phyloP scores from a whole-genome alignment of 2,113 vertebrate genomes.

The Cacatua alba region DNA sequence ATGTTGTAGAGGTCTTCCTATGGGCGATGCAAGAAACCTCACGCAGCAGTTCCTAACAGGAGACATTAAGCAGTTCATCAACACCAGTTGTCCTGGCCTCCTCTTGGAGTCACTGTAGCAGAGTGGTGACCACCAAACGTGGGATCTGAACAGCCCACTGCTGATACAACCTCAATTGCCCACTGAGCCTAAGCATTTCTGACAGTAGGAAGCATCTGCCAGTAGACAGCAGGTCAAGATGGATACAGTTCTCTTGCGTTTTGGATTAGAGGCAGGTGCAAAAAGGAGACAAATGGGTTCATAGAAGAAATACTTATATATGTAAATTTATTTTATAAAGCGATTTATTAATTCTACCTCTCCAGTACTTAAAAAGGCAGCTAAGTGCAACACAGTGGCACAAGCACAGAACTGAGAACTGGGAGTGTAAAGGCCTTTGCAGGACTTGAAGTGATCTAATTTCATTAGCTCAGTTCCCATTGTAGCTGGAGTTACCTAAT shows the following conservation, averaged over 20 bases:
- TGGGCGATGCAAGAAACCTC: background rate
- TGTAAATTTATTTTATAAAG: background rate
- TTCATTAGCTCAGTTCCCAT: background rate
- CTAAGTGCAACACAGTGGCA: background rate
- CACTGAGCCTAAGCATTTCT: background rate
- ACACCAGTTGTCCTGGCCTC: background rate
- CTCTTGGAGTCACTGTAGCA: background rate
- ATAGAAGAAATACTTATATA: background rate
- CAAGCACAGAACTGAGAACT: background rate
- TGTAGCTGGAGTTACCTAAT: background rate
- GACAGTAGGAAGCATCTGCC: background rate
- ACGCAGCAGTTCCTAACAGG: background rate
- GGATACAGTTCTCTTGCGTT: background rate
- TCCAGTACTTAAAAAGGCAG: background rate
- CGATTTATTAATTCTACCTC: background rate
- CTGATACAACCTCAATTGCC: background rate
- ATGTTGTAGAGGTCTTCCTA: rapidly evolving
- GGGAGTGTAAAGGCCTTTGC: background rate
- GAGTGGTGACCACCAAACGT: background rate
- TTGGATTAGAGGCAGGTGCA: background rate
- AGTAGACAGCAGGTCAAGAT: background rate
- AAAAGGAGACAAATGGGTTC: background rate
- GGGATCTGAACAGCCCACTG: background rate
- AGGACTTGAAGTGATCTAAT: background rate
- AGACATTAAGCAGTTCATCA: background rate